phyloP scores from a whole-genome alignment of 2,113 vertebrate genomes.

The Apodemus sylvaticus region DNA sequence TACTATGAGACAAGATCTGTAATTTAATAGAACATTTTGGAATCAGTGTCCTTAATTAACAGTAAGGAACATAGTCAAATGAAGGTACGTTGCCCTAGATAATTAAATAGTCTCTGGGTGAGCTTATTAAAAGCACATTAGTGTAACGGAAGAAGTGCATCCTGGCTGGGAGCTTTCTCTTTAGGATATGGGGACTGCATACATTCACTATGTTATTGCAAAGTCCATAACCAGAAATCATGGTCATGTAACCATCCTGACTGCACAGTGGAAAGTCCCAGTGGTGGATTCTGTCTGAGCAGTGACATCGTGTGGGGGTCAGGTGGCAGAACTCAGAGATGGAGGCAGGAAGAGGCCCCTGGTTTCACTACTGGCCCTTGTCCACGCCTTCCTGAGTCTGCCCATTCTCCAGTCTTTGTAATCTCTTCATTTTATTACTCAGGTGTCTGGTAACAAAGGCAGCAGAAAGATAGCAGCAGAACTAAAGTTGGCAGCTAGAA shows the following conservation, averaged over 20 bases:
- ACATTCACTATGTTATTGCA: not conserved
- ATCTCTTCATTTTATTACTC: not conserved
- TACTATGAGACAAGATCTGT: not conserved
- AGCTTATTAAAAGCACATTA: not conserved
- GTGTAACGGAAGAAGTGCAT: not conserved
- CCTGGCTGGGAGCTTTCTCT: not conserved
- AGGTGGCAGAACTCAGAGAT: not conserved
- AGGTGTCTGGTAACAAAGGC: not conserved
- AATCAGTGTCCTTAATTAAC: conserved; percentile 2
- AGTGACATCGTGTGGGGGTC: not conserved
- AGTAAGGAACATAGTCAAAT: conserved; percentile 2
- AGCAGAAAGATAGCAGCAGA: not conserved
- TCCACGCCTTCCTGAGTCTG: not conserved
- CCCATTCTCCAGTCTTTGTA: not conserved
- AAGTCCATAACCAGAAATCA: not conserved
- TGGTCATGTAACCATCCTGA: not conserved
- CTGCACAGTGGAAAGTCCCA: not conserved
- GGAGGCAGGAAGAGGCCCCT: not conserved
- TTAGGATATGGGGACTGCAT: not conserved
- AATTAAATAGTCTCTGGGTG: conserved; percentile 16
- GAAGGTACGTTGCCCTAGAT: not conserved
- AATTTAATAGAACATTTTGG: conserved; percentile 9
- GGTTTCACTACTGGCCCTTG: not conserved
- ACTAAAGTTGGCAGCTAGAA: conserved; percentile 28
- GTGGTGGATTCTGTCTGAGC: not conserved